Conservation (phyloP, 2,113 vertebrate species). For the Crypturellus undulatus region DNA sequence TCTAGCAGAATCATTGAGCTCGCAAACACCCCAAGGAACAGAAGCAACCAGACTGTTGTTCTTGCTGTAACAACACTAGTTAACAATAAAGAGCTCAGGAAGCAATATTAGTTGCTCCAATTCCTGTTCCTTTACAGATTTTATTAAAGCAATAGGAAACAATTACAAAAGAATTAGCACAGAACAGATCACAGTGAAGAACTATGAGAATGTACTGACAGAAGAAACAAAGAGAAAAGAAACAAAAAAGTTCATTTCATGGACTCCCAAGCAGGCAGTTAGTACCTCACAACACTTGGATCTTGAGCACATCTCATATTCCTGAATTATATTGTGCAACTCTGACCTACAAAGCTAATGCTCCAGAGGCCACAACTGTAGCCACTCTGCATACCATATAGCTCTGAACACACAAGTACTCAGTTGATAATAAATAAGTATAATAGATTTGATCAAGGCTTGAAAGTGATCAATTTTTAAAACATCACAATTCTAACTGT, state of each 20-base stretch:
- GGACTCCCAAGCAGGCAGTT: neutral
- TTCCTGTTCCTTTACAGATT: neutral
- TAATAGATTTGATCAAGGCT: constrained; percentile 7
- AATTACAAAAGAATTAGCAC: neutral
- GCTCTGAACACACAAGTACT: neutral
- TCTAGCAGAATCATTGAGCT: neutral
- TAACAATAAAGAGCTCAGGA: neutral
- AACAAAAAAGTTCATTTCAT: neutral
- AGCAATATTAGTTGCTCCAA: neutral
- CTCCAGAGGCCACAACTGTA: neutral
- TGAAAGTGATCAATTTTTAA: constrained; percentile 8
- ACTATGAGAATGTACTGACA: neutral
- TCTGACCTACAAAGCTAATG: neutral
- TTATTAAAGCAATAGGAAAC: neutral
- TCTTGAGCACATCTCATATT: neutral
- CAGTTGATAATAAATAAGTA: neutral
- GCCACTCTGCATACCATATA: neutral
- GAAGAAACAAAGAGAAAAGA: no score
- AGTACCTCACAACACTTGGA: neutral
- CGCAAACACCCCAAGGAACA: neutral
- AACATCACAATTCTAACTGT: constrained; percentile 11
- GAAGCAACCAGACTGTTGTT: neutral
- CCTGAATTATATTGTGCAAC: neutral
- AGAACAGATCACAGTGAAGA: neutral
- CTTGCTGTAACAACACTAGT: neutral